A percentile compares a stretch with the other conserved stretches of the same genome.
Evolutionary conservation across 2,888 invertebrate species (phyloP).

Genomic region (Spisula subtruncata): DNA sequence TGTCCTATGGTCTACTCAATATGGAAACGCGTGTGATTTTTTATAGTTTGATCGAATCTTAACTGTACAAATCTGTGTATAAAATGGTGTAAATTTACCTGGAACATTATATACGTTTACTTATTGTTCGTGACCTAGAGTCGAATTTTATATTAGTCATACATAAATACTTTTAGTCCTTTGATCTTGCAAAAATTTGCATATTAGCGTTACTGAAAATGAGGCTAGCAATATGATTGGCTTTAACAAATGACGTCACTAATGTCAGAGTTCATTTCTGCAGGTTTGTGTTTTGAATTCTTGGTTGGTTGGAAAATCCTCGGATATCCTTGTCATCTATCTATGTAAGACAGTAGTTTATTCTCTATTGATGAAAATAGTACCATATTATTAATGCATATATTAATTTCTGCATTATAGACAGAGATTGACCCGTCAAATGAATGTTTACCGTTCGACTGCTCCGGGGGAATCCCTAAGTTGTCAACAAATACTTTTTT

Average conservation of each 20-base stretch:
- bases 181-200: slow-evolving; percentile 38
- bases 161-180: neutral
- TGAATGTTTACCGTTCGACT: slow-evolving; percentile 10
- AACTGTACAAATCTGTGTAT: too few species aligned
- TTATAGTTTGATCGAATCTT: too few species aligned
- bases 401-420: neutral
- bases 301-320: slow-evolving; percentile 44
- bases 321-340: slow-evolving; percentile 42
- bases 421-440: neutral
- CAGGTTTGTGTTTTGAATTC: slow-evolving; percentile 38
- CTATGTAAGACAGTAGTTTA: slow-evolving; percentile 6
- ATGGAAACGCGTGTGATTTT: too few species aligned
- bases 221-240: slow-evolving; percentile 36
- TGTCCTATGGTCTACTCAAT: too few species aligned
- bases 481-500: slow-evolving; percentile 35
- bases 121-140: too few species aligned
- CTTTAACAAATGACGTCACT: slow-evolving; percentile 31
- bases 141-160: neutral
- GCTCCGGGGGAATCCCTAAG: slow-evolving; percentile 31
- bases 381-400: neutral
- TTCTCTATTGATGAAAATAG: neutral
- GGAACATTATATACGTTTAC: too few species aligned
- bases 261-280: slow-evolving; percentile 37
- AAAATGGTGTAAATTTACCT: too few species aligned
- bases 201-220: slow-evolving; percentile 6